Base-by-base conservation (phyloP, 2,888 invertebrate genomes). In the Drosophila incognita region DNA sequence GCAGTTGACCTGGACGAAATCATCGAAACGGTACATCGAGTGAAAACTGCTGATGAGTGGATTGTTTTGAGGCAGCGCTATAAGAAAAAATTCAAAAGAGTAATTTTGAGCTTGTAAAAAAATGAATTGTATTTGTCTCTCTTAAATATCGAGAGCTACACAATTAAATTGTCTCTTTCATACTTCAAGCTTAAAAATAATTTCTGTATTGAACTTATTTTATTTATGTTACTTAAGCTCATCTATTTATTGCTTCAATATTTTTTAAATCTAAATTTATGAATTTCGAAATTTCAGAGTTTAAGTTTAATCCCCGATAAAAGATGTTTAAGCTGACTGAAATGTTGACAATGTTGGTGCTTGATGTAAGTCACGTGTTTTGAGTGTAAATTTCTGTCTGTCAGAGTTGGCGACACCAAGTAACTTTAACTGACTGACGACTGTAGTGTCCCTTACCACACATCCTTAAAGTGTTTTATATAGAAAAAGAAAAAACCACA, bases 11-110 rank as follows among this genome's bases (percentile, higher is more conserved):
- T 87, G 83, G 53, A 93, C 90, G 65, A 91, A 91, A 71, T 93
- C 93, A 80, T 92, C 90, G 29, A 90, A 77, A 24, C 80, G 87
- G 62, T 93, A 93, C 74, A 85, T 89, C 18, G 88, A 83, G 64
- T 87, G 87, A 66, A 93, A 90, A 71, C 90, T 92, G 82, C 90
- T 91, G 69, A 93, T 93, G 10, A 90, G 79, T 15, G 93, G 93
- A 88, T 92, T 92, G 66, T 90, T 91, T 61, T 92, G 92, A 0
- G 93, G 92, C 36, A 93, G 68, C 8, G 92, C 93, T 93, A 68
- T 5, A 21, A 33, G 13, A 5, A 18, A 15, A 24, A 10, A 18
- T 13, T 1, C 11, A 48, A 15, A 35, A 27, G 4, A 27, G 18
- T 18, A 0, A 27, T 5, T 27, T 10, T 10, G 5, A 27, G 2